phyloP scores from a whole-genome alignment of 2,888 invertebrate species.

The Girardia tigrina region DNA sequence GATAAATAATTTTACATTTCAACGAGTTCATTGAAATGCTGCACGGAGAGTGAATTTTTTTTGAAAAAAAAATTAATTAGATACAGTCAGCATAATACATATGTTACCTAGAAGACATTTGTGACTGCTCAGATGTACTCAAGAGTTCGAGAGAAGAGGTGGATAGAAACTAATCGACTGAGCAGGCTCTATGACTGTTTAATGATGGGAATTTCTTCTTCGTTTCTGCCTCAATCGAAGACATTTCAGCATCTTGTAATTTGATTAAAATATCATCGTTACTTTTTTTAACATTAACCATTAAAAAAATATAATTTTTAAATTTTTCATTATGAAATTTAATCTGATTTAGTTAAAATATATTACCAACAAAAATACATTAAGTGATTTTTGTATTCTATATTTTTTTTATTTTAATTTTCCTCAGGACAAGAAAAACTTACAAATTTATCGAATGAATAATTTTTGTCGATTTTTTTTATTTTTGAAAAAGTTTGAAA shows the following conservation, averaged over 20 bases:
- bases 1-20: constrained; percentile 23
- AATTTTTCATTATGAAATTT: no score
- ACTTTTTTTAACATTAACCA: neutral
- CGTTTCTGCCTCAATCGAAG: constrained; percentile 18
- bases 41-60: constrained; percentile 17
- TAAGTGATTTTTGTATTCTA: no score
- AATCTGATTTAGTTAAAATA: no score
- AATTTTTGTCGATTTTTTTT: no score
- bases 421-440: no score
- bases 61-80: neutral
- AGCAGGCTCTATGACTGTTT: neutral
- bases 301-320: neutral
- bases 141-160: constrained; percentile 11
- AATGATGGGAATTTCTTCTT: constrained; percentile 1
- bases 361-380: no score
- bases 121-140: constrained; percentile 20
- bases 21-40: constrained; percentile 20
- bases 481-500: no score
- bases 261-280: constrained; percentile 23
- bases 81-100: constrained; percentile 18
- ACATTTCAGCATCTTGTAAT: constrained; percentile 23
- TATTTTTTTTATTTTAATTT: no score
- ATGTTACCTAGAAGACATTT: neutral
- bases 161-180: constrained; percentile 18
- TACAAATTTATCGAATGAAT: no score